Conservation (phyloP, 1,140 invertebrate species). For the Drosophila seguyi region DNA sequence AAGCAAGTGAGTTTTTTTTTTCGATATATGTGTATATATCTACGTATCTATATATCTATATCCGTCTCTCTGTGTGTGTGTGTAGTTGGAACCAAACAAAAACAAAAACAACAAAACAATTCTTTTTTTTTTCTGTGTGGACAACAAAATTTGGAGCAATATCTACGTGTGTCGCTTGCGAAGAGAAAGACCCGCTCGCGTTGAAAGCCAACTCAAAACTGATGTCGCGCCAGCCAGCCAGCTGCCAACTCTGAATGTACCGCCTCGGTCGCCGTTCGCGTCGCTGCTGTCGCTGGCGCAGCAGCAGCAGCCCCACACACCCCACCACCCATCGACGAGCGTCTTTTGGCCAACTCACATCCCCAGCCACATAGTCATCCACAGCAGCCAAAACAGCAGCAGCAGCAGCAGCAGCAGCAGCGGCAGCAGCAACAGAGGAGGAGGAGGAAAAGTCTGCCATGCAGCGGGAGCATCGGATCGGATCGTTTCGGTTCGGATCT, state of each 20-base stretch:
- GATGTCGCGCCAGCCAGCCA: conserved; percentile 82
- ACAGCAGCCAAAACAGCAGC: conserved; percentile 33
- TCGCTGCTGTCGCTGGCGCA: conserved; percentile 20
- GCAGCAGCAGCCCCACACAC: conserved; percentile 17
- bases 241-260: conserved; percentile 68
- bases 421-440: neutral
- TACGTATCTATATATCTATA: conserved; percentile 25
- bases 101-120: conserved; percentile 81
- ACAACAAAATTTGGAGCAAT: conserved; percentile 70
- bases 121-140: conserved; percentile 39
- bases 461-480: conserved; percentile 48
- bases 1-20: conserved; percentile 31
- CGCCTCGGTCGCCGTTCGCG: conserved; percentile 61
- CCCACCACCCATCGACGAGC: conserved; percentile 42
- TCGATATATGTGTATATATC: conserved; percentile 36
- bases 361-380: conserved; percentile 19
- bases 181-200: conserved; percentile 85
- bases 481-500: conserved; percentile 37
- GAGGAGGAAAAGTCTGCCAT: conserved; percentile 44
- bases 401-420: conserved; percentile 14
- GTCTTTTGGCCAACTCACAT: conserved; percentile 24
- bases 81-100: conserved; percentile 67
- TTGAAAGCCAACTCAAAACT: conserved; percentile 86
- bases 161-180: conserved; percentile 84
- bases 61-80: conserved; percentile 43